Base-by-base conservation (phyloP, 2,888 invertebrate genomes). In the Neoaliturus tenellus region DNA sequence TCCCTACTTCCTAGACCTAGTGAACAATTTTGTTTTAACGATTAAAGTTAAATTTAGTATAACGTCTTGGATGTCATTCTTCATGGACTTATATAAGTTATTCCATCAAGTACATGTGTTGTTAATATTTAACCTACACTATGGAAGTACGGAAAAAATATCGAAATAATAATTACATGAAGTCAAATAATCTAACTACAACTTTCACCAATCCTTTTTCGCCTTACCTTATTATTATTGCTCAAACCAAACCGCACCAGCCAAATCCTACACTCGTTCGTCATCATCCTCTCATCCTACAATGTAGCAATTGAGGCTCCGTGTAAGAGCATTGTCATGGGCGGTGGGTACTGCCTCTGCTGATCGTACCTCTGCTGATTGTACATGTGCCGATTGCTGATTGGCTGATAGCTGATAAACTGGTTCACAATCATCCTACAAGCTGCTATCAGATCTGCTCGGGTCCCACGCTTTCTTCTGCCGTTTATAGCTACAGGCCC, bases 381-480 rank as follows among this genome's bases (percentile, higher is more conserved):
- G 62, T 62, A 62, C 62, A 62, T 62, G 62, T 28, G 31, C 62
- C 62, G 62, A 62, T 62, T 62, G 62, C 62, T 62, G 62, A 62
- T 62, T 62, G 62, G 28, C 62, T 69, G 69, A 69, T 69, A 39
- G 69, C 69, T 23, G 69, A 69, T 69, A 69, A 39, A 69, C 69
- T 69, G 69, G 69, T 69, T 69, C 69, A 69, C 69, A 69, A 69
- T 69, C 69, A 69, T 69, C 69, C 69, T 28, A 62, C 62, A 62
- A 62, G 62, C 62, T 48, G 48, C 48, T 62, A 62, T 62, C 62
- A 62, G 62, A 62, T 62, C 28, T 4, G 55, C 62, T 2, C 28
- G 28, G 62, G 62, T 62, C 62, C 28, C 62, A 62, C 62, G 62
- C 62, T 62, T 62, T 62, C 62, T 62, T 62, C 55, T 31, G 28